Base-by-base conservation (phyloP, 1,140 invertebrate species). In the Alviniconcha marisindica region DNA sequence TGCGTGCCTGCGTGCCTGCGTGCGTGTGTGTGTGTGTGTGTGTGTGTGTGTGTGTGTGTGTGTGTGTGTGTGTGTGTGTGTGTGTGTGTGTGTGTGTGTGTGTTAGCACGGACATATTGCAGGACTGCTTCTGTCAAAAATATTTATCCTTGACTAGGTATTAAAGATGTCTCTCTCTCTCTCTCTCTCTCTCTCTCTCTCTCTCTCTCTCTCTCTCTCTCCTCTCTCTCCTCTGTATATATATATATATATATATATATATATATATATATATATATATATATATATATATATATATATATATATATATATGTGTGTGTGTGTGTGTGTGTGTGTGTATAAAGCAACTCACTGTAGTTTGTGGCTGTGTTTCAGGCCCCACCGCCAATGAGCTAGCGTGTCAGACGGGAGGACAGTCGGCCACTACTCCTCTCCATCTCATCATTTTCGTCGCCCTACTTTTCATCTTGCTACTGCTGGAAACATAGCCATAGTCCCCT, bases 21-120 rank as follows among this genome's bases (percentile, higher is more conserved):
- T 33, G n/a, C 36, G 63, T 33, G 63, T 33, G 63, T 18, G 63
- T 66, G 63, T 10, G 28, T 66, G 63, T 33, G 63, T 33, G 63
- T 33, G 63, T 66, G 63, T 33, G 63, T 10, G 63, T 31, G n/a
- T 31, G 60, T 33, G 63, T 10, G 63, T 10, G 63, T 66, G 63
- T 66, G 63, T 66, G 63, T 66, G 63, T 66, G 63, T 66, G 63
- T 66, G 28, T 33, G 28, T 66, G 28, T 33, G 63, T 33, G 28
- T 66, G 63, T 33, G 28, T 66, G 28, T 66, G 63, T 66, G 28
- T 66, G 63, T 66, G 63, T 66, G 63, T 33, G 28, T 66, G 63
- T 66, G 63, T 0, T 66, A 42, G 2, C 21, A n/a, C 31, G 15
- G 24, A 36, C 0, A 71, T 44, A 71, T 15, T 71, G 1, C 7